phyloP scores from a whole-genome alignment of 2,797 vertebrate genomes.

The Pipistrellus nathusii region DNA sequence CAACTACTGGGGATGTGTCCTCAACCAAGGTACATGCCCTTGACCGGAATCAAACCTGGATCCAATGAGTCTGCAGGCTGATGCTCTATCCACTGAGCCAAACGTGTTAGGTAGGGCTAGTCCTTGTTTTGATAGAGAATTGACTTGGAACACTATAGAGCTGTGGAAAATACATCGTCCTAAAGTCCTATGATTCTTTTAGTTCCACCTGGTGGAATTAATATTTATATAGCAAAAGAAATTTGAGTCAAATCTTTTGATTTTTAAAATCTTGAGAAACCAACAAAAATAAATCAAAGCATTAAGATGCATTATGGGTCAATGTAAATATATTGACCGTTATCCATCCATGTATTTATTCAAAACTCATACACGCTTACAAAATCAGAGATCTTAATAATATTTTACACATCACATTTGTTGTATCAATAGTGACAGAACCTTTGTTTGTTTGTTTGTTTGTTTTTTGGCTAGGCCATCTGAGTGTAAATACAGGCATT shows the following conservation, averaged over 20 bases:
- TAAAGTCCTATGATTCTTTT: neutral
- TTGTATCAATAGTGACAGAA: neutral
- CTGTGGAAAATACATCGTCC: neutral
- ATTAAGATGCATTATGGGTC: neutral
- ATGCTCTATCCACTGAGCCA: too few species aligned
- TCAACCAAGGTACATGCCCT: too few species aligned
- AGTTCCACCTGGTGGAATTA: neutral
- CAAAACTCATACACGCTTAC: neutral
- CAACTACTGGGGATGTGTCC: too few species aligned
- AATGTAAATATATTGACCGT: neutral
- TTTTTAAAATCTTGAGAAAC: neutral
- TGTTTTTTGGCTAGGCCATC: neutral
- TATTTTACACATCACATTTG: neutral
- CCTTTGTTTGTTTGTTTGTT: too few species aligned
- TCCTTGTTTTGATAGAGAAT: neutral
- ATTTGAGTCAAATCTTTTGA: neutral
- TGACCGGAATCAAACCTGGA: too few species aligned
- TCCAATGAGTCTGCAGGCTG: too few species aligned
- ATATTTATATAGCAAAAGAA: neutral
- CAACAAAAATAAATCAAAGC: neutral
- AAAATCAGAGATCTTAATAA: neutral
- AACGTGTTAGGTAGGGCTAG: too few species aligned
- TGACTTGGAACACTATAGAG: neutral
- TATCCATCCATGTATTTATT: neutral
- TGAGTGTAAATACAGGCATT: neutral